Evolutionary conservation across 2,797 vertebrate genomes (phyloP), one percentile per base, ranked within the genome.

Genomic region (Chaetodon trifasciatus): DNA sequence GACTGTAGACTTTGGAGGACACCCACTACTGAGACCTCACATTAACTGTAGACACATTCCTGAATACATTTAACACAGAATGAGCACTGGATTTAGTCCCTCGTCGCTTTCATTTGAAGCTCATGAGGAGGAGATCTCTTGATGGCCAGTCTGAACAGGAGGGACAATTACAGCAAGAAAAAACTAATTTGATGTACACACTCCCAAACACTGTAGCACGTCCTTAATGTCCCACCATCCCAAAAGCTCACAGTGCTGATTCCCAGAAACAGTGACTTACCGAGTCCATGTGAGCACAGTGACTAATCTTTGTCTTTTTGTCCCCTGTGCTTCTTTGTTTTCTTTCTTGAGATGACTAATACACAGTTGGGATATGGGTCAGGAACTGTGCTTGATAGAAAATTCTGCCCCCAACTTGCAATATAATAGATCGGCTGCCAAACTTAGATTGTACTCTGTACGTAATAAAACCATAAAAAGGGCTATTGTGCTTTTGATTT

Each of bases 211-310:
- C 55, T 63, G 17, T 32, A 58, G 32, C 60, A 37, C 19, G 28
- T 42, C 40, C 42, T 71, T 80, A 55, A 79, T 76, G 60, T 63
- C 23, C 23, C 55, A 57, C 24, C 44, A 52, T 47, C 16, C 44
- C 21, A 12, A 86, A 91, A 83, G 74, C 84, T 85, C 85, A 74
- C 65, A 8, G 37, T 67, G 63, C 57, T 69, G 74, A 76, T 73
- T 82, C 77, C 21, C 55, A 23, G 76, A 79, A 84, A 64, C 23
- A 0, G 28, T 69, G 75, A 68, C 74, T 53, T 73, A 47, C n/a
- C 24, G 56, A 74, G 68, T 81, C 70, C 72, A 24, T 82, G 70
- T 78, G 56, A 85, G 74, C 28, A 80, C 81, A 21, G 28, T 81
- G 70, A 70, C 71, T 79, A 64, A 65, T 52, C 37, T 66, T 75